Evolutionary conservation across 1,140 invertebrate genomes (phyloP), one percentile per base, ranked within the genome.

Genomic region (Camponotus pennsylvanicus): DNA sequence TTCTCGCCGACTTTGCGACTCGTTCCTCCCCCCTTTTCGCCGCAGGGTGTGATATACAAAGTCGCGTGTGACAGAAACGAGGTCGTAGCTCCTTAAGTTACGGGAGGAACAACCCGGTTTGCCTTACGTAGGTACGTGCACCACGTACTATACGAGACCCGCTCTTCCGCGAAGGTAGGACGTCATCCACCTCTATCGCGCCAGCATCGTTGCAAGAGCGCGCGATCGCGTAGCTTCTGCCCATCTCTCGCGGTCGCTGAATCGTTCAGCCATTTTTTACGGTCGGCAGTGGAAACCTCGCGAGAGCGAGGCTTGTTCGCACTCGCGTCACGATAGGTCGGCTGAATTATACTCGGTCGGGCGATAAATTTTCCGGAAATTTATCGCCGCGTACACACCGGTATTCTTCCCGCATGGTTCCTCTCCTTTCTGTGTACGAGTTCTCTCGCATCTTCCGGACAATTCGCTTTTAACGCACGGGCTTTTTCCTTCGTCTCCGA

Each of bases 361-460:
- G 61, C 69, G 27, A 83, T 83, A 83, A 83, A 83, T 83, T 83
- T 75, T 83, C 79, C n/a, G 55, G 79, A 37, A 83, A 83, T 83
- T 83, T 83, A 83, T 75, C 55, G 42, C 55, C 37, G 52, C 37
- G 79, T 27, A 34, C n/a, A 37, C 55, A 32, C 40, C 40, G 21
- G 13, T 37, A 71, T 18, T 40, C 78, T 71, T 37, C 27, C 52
- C 40, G 61, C 59, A 61, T 6, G 49, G 52, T 37, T 57, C 7
- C 7, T 40, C 40, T 45, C 18, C 21, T 61, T 52, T 11, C 2
- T 34, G 67, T 27, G 69, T 9, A 15, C n/a, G 79, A 27, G 27
- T 40, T 83, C 69, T 63, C 69, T 45, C 69, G 55, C 79, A 83
- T 63, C 55, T 73, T 83, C 55, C 32, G 69, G 55, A 21, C 42